A percentile compares a stretch with the other conserved stretches of the same genome.
phyloP scores from a whole-genome alignment of 2,113 vertebrate species.

The Mustelus asterias region DNA sequence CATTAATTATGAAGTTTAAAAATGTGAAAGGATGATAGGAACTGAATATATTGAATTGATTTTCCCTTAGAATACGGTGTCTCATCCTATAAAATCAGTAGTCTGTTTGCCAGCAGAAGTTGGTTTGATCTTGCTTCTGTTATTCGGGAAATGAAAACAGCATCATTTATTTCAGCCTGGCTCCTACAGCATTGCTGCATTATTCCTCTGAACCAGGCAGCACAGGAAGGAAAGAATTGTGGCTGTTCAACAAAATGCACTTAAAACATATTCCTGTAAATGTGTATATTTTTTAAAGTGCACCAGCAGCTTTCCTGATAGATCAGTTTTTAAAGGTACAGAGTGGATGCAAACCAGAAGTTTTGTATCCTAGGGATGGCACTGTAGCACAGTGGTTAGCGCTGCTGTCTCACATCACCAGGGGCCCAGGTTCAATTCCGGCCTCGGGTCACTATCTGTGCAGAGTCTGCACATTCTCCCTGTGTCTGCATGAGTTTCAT shows the following conservation, averaged over 20 bases:
- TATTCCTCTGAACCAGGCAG: not conserved
- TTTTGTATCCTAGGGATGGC: too few relatives aligned
- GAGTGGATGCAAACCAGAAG: not conserved
- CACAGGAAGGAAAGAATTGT: not conserved
- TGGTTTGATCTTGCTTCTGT: not conserved
- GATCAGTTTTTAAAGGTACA: not conserved
- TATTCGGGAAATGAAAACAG: not conserved
- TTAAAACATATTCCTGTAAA: not conserved
- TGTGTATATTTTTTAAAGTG: not conserved
- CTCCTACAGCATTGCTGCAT: not conserved
- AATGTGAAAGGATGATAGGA: not conserved
- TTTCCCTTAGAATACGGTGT: not conserved
- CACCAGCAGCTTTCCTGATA: not conserved
- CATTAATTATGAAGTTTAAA: not conserved
- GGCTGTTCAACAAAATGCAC: not conserved
- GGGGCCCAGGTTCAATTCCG: too few relatives aligned
- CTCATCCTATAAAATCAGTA: not conserved
- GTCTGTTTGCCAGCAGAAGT: not conserved
- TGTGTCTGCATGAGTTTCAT: too few relatives aligned
- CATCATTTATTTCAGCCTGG: not conserved
- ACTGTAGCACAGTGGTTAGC: too few relatives aligned
- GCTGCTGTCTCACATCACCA: too few relatives aligned
- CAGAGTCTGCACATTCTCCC: too few relatives aligned
- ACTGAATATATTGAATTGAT: not conserved
- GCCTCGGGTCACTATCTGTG: too few relatives aligned